phyloP scores from a whole-genome alignment of 2,888 invertebrate species.

The Leptopterna dolabrata region DNA sequence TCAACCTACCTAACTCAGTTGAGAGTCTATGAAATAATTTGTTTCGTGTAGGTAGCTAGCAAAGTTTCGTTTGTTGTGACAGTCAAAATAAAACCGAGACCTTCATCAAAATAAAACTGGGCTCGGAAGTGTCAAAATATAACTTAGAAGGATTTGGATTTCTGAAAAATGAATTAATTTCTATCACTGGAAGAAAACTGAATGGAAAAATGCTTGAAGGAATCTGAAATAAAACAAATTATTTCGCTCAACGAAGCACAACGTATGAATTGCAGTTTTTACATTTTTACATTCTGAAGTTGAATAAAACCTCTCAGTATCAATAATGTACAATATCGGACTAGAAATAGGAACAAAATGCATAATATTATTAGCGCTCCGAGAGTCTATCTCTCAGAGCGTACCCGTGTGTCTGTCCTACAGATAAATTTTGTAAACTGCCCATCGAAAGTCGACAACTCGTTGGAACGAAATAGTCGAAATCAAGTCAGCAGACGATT shows the following conservation, averaged over 20 bases:
- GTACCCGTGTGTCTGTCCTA: conserved; percentile 51
- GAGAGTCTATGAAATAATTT: too few relatives aligned
- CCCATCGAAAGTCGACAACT: neutral
- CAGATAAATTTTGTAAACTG: conserved; percentile 19
- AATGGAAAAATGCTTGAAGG: too few relatives aligned
- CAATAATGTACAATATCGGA: neutral
- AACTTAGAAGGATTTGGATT: too few relatives aligned
- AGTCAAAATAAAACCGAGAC: too few relatives aligned
- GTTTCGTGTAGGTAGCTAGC: too few relatives aligned
- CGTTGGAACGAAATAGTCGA: neutral
- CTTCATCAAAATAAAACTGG: too few relatives aligned
- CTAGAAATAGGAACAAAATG: conserved; percentile 44
- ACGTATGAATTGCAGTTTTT: neutral
- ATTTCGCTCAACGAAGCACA: neutral
- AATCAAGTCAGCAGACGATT: neutral
- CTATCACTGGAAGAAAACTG: too few relatives aligned
- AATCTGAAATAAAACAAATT: too few relatives aligned
- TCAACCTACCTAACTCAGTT: too few relatives aligned
- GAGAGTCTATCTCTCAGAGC: conserved; percentile 25
- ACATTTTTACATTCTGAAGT: neutral
- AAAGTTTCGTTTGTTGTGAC: too few relatives aligned
- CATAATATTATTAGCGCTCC: neutral
- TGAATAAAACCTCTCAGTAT: neutral
- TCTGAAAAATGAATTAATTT: too few relatives aligned
- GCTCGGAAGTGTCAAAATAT: too few relatives aligned